phyloP scores from a whole-genome alignment of 2,797 vertebrate genomes.

The Choloepus didactylus region DNA sequence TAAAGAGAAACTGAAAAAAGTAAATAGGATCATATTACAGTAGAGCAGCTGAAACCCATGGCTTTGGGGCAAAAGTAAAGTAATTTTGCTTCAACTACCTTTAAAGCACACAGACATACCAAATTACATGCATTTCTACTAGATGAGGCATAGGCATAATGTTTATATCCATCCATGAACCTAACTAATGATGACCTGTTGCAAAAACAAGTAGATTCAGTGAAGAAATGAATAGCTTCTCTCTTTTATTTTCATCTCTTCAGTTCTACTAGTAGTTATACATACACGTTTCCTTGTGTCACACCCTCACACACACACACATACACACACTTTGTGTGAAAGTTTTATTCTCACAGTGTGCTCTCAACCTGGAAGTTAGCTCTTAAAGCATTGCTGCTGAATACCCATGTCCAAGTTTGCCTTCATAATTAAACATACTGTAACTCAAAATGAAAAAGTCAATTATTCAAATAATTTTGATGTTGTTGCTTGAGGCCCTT shows the following conservation, averaged over 20 bases:
- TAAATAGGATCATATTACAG: conserved; percentile 73
- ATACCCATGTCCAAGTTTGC: neutral
- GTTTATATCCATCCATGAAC: conserved; percentile 46
- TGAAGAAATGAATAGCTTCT: conserved; percentile 66
- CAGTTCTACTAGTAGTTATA: neutral
- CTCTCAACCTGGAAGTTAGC: neutral
- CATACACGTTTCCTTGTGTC: conserved; percentile 25
- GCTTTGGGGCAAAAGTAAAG: conserved; percentile 63
- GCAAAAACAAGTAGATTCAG: conserved; percentile 26
- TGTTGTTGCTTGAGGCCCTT: neutral
- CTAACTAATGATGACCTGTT: conserved; percentile 48
- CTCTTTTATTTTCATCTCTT: conserved; percentile 33
- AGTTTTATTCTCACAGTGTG: neutral
- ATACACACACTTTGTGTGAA: neutral
- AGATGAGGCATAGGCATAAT: neutral
- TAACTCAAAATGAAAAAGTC: neutral
- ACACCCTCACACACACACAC: neutral
- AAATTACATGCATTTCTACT: conserved; percentile 62
- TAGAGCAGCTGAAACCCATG: conserved; percentile 59
- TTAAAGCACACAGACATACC: conserved; percentile 49
- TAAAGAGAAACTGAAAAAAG: conserved; percentile 71
- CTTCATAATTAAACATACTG: neutral
- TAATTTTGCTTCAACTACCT: conserved; percentile 47
- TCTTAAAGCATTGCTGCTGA: neutral
- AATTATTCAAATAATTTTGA: neutral